Conservation (phyloP, 2,797 vertebrate species). For the Morelia viridis region DNA sequence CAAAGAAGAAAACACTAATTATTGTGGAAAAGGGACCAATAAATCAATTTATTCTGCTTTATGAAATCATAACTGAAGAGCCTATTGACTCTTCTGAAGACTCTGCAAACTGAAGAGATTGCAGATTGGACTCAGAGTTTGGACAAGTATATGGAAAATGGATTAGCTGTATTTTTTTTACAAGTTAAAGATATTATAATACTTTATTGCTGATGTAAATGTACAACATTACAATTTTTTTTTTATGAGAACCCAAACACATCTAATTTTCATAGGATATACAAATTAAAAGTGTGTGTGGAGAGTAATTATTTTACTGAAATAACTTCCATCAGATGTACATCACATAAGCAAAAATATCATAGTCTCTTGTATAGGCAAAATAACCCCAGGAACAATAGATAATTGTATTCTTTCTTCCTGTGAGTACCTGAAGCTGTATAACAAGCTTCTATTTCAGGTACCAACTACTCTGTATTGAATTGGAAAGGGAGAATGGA, state of each 20-base stretch:
- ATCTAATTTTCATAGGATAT: not conserved
- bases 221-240: not conserved
- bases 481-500: not conserved
- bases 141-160: not conserved
- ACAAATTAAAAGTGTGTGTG: not conserved
- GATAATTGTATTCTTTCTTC: not conserved
- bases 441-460: not conserved
- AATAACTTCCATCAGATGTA: not conserved
- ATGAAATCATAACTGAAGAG: not conserved
- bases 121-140: not conserved
- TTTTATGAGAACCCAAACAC: not conserved
- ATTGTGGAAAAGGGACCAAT: not conserved
- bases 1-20: not conserved
- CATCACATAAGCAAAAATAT: not conserved
- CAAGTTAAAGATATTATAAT: not conserved
- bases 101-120: not conserved
- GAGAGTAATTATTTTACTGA: conserved; percentile 1
- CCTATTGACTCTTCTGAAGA: not conserved
- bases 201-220: not conserved
- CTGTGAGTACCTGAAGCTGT: not conserved
- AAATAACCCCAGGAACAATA: not conserved
- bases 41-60: not conserved
- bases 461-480: not conserved
- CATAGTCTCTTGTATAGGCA: not conserved
- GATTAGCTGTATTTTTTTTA: not conserved